phyloP scores from a whole-genome alignment of 2,113 vertebrate genomes.

The Hiodon alosoides region DNA sequence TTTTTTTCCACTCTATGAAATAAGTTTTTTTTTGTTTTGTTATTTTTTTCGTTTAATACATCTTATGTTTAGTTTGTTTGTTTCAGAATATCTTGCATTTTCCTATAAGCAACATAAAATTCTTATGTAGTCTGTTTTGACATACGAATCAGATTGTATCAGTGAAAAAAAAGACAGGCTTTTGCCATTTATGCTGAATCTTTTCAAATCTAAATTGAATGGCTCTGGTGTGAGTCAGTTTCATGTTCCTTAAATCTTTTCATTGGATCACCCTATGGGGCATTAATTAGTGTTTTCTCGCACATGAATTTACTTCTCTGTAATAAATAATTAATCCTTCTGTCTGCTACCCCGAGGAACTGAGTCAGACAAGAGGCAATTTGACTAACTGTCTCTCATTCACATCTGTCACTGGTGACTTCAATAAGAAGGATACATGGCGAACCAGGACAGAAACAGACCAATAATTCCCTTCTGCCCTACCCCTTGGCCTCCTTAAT shows the following conservation, averaged over 20 bases:
- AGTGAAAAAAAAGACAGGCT: too few species aligned
- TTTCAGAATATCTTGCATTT: too few species aligned
- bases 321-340: conserved; percentile 68
- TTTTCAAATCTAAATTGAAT: background rate
- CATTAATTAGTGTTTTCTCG: conserved; percentile 41
- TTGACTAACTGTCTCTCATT: conserved; percentile 49
- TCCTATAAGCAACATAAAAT: too few species aligned
- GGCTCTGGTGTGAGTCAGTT: background rate
- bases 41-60: too few species aligned
- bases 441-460: background rate
- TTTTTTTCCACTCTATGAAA: too few species aligned
- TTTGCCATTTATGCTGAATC: background rate
- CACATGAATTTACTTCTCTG: conserved; percentile 28
- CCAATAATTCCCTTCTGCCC: too few species aligned
- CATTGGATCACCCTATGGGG: conserved; percentile 40
- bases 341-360: conserved; percentile 47
- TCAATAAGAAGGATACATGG: background rate
- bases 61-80: too few species aligned
- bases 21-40: too few species aligned
- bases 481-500: background rate
- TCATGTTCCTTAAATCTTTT: background rate
- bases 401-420: conserved; percentile 47
- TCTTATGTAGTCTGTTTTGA: too few species aligned
- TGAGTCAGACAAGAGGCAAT: conserved; percentile 50
- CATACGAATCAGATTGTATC: too few species aligned